These are phyloP conservation scores for Alloplasta piceator DNA, from an alignment of 2,888 invertebrate species.

Conservation along the genomic window DNA sequence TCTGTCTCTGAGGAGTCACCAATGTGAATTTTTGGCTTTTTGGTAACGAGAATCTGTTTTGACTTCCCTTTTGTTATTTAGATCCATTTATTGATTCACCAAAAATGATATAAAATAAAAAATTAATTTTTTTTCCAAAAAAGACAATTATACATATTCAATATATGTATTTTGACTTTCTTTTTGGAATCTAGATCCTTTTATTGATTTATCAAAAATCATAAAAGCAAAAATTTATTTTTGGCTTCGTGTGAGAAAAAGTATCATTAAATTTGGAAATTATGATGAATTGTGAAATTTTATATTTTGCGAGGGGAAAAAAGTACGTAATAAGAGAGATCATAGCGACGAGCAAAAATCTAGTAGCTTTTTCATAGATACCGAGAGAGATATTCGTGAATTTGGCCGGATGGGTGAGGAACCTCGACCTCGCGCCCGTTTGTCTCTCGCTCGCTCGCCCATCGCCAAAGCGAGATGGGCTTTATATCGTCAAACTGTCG, in stretches of 20 bases:
- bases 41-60: too few species aligned
- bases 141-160: neutral
- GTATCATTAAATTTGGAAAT: too few species aligned
- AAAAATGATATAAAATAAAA: too few species aligned
- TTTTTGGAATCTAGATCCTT: too few species aligned
- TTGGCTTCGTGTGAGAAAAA: neutral
- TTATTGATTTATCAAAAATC: too few species aligned
- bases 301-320: too few species aligned
- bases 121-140: neutral
- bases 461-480: conserved; percentile 54
- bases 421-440: conserved; percentile 77
- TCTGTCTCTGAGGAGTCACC: too few species aligned
- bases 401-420: conserved; percentile 78
- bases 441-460: conserved; percentile 35
- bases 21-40: too few species aligned
- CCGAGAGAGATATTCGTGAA: conserved; percentile 56
- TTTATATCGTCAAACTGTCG: conserved; percentile 71
- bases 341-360: conserved; percentile 14
- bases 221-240: neutral
- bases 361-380: conserved; percentile 64
- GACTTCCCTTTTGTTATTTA: too few species aligned
- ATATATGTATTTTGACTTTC: neutral
- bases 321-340: too few species aligned
- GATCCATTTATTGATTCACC: too few species aligned
- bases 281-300: too few species aligned